Conservation (phyloP, 1,140 invertebrate species). For the Forficula auricularia region DNA sequence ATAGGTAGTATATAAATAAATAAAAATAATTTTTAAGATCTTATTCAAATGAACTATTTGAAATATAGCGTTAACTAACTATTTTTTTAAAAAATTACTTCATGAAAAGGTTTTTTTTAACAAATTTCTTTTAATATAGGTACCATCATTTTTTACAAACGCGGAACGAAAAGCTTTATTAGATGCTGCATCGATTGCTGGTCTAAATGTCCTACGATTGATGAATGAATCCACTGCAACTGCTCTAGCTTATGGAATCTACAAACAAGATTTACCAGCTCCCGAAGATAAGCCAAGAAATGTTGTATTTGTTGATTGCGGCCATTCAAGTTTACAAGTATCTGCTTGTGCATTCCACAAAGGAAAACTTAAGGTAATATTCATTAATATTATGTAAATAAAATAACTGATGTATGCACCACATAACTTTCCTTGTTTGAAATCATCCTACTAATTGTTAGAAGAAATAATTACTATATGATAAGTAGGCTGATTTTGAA, state of each 20-base stretch:
- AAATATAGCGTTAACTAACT: too few relatives aligned
- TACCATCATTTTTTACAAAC: constrained; percentile 89
- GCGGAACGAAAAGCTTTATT: constrained; percentile 76
- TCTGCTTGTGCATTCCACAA: constrained; percentile 82
- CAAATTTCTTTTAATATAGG: too few relatives aligned
- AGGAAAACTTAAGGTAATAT: constrained; percentile 63
- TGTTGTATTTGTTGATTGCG: constrained; percentile 86
- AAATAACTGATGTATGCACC: too few relatives aligned
- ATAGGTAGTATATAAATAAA: too few relatives aligned
- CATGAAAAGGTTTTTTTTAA: too few relatives aligned
- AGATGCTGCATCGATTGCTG: constrained; percentile 72
- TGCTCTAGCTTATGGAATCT: constrained; percentile 89
- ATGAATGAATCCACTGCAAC: constrained; percentile 96
- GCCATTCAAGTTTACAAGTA: constrained; percentile 69
- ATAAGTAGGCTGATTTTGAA: not conserved
- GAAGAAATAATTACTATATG: not conserved
- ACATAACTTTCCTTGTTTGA: not conserved
- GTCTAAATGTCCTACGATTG: constrained; percentile 81
- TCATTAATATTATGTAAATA: too few relatives aligned
- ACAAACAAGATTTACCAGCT: constrained; percentile 83
- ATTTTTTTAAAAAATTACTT: too few relatives aligned
- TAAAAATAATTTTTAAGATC: too few relatives aligned
- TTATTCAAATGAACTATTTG: too few relatives aligned
- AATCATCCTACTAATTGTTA: not conserved
- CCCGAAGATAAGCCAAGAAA: constrained; percentile 71